These are phyloP conservation scores for Helostoma temminkii DNA, from an alignment of 2,797 vertebrate species.

Conservation along the genomic window DNA sequence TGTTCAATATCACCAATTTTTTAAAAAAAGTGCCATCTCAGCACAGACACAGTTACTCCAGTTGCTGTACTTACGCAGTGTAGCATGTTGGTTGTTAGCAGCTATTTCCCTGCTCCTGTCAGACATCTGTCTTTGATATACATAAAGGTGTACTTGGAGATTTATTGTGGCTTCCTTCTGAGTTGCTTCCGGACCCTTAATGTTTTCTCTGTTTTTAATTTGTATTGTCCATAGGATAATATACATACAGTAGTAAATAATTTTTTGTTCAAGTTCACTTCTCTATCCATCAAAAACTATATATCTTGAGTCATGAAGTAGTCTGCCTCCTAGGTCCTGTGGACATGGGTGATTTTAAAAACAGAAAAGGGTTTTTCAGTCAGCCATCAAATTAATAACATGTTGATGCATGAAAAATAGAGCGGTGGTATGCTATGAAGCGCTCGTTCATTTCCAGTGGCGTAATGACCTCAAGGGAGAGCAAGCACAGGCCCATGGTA, in stretches of 20 bases:
- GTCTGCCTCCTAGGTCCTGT: slow-evolving; percentile 44
- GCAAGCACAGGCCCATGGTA: slow-evolving; percentile 66
- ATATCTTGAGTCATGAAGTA: slow-evolving; percentile 25
- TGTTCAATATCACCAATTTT: no score
- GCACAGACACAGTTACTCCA: no score
- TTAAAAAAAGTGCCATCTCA: no score
- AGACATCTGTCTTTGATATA: background rate
- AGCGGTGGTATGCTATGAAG: slow-evolving; percentile 72
- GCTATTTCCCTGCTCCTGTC: background rate
- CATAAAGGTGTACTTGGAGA: background rate
- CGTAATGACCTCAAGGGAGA: slow-evolving; percentile 80
- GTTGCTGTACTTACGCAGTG: no score
- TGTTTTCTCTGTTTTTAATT: no score
- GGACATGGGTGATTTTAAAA: slow-evolving; percentile 62
- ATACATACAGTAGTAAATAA: no score
- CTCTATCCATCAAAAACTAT: background rate
- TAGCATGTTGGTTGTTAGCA: no score
- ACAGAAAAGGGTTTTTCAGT: slow-evolving; percentile 74
- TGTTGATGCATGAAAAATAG: slow-evolving; percentile 76
- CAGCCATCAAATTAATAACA: slow-evolving; percentile 80
- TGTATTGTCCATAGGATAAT: no score
- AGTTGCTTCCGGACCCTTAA: background rate
- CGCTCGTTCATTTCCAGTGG: slow-evolving; percentile 74
- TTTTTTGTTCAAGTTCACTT: no score
- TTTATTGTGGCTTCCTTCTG: background rate